phyloP scores from a whole-genome alignment of 1,140 invertebrate species.

The Pygmarrhopalites habei region DNA sequence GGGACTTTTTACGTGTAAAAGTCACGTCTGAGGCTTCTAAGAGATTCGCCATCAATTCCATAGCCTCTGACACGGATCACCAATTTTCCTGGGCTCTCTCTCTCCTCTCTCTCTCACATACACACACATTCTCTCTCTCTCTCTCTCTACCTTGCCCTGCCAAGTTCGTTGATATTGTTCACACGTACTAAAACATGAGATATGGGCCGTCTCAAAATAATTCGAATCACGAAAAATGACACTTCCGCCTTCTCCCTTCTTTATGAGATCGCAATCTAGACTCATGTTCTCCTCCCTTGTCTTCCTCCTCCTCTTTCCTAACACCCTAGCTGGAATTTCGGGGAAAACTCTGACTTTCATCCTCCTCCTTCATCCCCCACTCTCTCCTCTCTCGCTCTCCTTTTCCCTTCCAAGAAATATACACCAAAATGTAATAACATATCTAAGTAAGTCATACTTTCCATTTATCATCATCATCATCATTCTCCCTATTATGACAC shows the following conservation, averaged over 20 bases:
- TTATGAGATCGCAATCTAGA: conserved; percentile 29
- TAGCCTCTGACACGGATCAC: conserved; percentile 37
- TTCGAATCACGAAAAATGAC: conserved; percentile 41
- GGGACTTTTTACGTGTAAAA: conserved; percentile 40
- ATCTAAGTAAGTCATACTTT: background rate
- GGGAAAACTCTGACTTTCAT: background rate
- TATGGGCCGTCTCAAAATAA: conserved; percentile 40
- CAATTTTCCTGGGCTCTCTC: conserved; percentile 24
- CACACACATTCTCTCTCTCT: no score
- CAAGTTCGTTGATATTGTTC: conserved; percentile 37
- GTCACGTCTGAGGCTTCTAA: conserved; percentile 37
- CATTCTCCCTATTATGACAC: background rate
- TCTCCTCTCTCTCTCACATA: no score
- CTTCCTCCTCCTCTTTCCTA: background rate
- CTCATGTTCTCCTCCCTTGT: conserved; percentile 17
- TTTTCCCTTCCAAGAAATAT: no score
- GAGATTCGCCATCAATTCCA: conserved; percentile 37
- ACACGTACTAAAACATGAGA: conserved; percentile 40
- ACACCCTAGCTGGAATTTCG: background rate
- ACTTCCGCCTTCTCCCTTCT: conserved; percentile 27
- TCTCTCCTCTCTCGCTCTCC: no score
- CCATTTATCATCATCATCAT: background rate
- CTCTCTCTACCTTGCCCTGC: conserved; percentile 15
- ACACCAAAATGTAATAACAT: background rate
- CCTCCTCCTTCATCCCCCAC: background rate